Evolutionary conservation across 2,113 vertebrate species (phyloP).

Genomic region (Eudyptes chrysolophus): DNA sequence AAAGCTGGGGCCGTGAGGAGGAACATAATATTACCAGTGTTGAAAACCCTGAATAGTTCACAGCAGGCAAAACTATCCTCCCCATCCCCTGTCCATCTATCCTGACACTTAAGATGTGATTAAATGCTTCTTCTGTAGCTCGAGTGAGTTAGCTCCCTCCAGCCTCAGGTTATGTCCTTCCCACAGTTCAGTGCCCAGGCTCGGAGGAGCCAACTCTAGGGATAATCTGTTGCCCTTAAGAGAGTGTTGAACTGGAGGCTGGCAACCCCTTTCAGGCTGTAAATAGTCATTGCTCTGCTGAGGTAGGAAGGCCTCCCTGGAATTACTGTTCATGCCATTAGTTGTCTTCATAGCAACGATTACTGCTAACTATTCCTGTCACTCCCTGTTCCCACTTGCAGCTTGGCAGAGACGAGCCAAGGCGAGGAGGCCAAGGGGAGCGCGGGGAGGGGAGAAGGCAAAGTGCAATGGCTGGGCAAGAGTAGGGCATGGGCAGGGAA

Average conservation of each 20-base stretch:
- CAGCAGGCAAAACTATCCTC: neutral
- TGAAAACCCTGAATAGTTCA: neutral
- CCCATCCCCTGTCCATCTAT: neutral
- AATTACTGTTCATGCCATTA: neutral
- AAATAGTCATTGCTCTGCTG: conserved; percentile 28
- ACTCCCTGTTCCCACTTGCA: neutral
- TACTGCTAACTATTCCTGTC: neutral
- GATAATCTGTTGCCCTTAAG: conserved; percentile 42
- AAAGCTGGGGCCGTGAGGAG: neutral
- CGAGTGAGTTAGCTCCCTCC: neutral
- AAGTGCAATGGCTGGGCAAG: neutral
- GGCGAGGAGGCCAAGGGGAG: neutral
- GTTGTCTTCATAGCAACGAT: neutral
- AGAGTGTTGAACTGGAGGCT: neutral
- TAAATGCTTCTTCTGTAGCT: neutral
- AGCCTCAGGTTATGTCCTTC: neutral
- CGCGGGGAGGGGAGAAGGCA: fast-evolving
- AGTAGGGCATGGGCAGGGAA: neutral
- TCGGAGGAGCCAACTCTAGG: neutral
- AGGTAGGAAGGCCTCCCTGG: conserved; percentile 13
- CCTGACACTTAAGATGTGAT: neutral
- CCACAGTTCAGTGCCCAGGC: neutral
- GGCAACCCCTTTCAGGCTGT: neutral
- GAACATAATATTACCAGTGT: neutral
- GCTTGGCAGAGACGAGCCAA: neutral